Evolutionary conservation across 2,888 invertebrate genomes (phyloP).

Genomic region (Mesorhabditis belari): DNA sequence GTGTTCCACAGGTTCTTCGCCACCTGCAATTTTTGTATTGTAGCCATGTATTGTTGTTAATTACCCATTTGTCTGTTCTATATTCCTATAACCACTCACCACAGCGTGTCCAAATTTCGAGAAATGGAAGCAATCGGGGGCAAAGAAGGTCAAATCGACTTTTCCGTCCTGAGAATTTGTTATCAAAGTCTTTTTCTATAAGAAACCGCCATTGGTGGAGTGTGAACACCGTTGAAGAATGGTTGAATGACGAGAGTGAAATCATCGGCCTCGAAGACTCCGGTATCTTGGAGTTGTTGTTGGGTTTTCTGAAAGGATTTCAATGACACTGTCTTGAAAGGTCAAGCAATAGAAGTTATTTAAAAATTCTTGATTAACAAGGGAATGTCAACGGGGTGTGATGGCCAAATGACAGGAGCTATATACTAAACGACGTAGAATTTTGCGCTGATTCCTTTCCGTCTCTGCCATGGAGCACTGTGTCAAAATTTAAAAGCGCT

Average conservation of each 20-base stretch:
- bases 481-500: too few species aligned
- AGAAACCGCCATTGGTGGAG: constrained; percentile 21
- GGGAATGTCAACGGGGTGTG: too few species aligned
- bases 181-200: background rate
- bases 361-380: too few species aligned
- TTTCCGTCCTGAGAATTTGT: constrained; percentile 14
- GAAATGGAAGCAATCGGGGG: constrained; percentile 34
- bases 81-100: too few species aligned
- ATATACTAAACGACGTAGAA: background rate
- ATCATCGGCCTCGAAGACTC: constrained; percentile 29
- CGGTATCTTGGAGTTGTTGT: constrained; percentile 17
- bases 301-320: constrained; percentile 13
- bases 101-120: constrained; percentile 17
- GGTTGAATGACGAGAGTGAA: constrained; percentile 36
- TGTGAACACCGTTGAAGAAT: constrained; percentile 24
- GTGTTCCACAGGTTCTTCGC: constrained; percentile 30
- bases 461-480: too few species aligned
- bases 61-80: too few species aligned
- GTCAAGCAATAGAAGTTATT: background rate
- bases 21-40: too few species aligned
- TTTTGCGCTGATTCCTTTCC: too few species aligned
- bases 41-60: too few species aligned
- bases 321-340: background rate
- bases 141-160: constrained; percentile 28
- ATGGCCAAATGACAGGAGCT: background rate